A percentile compares a stretch with the other conserved stretches of the same genome.
These are phyloP conservation scores for Sporophila hypoxantha DNA, from an alignment of 2,113 vertebrate species.

Conservation along the genomic window DNA sequence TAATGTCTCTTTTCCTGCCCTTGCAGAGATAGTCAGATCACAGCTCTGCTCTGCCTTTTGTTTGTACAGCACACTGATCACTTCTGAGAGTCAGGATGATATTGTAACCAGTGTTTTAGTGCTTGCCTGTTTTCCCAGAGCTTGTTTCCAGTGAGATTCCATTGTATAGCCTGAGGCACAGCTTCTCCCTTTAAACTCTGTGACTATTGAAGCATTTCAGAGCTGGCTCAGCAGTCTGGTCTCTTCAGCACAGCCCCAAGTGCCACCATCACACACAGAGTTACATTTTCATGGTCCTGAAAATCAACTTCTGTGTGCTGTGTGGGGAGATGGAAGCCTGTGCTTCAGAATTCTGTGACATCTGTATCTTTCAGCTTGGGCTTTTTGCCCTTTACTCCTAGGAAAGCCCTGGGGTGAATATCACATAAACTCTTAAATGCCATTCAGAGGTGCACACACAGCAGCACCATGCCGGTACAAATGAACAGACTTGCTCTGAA, in stretches of 20 bases:
- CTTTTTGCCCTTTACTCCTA: not conserved
- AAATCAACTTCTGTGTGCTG: not conserved
- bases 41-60: not conserved
- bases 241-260: not conserved
- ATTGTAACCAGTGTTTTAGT: not conserved
- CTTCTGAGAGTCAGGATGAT: not conserved
- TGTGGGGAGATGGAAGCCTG: not conserved
- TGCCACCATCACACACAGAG: not conserved
- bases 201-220: not conserved
- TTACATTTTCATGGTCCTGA: not conserved
- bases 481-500: not conserved
- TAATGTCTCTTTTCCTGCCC: not conserved
- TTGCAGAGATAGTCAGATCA: not conserved
- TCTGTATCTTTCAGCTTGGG: not conserved
- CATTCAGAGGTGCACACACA: not conserved
- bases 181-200: not conserved
- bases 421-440: not conserved
- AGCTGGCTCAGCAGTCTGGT: not conserved
- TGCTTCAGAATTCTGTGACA: not conserved
- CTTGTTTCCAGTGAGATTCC: not conserved
- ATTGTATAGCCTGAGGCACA: not conserved
- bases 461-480: not conserved
- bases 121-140: not conserved
- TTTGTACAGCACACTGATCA: not conserved
- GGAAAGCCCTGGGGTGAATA: not conserved